Base-by-base conservation (phyloP, 2,113 vertebrate genomes). In the Petaurus breviceps region DNA sequence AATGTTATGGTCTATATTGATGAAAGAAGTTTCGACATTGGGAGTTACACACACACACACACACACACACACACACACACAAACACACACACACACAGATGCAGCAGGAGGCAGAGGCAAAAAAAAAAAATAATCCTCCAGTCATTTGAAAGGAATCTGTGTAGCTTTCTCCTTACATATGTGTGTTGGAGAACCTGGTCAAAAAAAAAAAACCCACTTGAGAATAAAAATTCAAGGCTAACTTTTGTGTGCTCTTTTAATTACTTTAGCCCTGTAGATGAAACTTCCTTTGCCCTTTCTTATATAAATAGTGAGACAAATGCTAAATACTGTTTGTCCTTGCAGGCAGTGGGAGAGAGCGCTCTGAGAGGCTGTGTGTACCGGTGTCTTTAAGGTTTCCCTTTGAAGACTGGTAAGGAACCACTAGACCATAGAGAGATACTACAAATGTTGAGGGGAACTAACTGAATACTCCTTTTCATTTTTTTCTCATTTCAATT, bases 311-410 rank as follows among this genome's bases (percentile, higher is more conserved):
- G 54, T 92, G 93, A 95, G 94, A 96, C 96, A 97, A 97, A 95
- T 61, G 57, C 51, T 95, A 93, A 98, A 91, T 95, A 95, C 95
- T 96, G 91, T 84, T 91, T 97, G 97, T 97, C 96, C 96, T 98
- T 97, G 96, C 57, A 93, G 46, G 50, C 91, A 94, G 95, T 92
- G 53, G 92, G 77, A 51, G 51, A 97, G 97, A 95, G 96, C 96
- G 92, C 96, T 96, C 96, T 54, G 77, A 51, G 61, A 93, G 91
- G 94, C 92, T 93, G 55, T 93, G 55, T 51, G 25, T 93, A 96
- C 93, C 94, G 24, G 94, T 97, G 93, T 96, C 94, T 96, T 95
- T 47, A 91, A 84, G 95, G 92, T 90, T 96, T 96, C 94, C 95
- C 95, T 94, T 97, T 94, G 90, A 97, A 97, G 96, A 91, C 2